Conservation (phyloP, 1,140 invertebrate genomes). For the Maniola jurtina region DNA sequence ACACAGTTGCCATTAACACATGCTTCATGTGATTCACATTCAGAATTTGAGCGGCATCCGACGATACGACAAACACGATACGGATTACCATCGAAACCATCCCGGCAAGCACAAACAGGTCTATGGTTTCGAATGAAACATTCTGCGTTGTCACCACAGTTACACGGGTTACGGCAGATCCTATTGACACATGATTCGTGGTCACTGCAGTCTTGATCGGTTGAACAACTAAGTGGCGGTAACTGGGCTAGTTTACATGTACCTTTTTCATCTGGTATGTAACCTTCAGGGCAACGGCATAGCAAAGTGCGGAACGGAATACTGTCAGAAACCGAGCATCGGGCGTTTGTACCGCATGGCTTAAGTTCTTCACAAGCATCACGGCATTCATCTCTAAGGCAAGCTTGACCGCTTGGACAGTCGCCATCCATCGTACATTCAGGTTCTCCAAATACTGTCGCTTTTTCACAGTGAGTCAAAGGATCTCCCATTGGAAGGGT, state of each 20-base stretch:
- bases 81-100: slow-evolving; percentile 92
- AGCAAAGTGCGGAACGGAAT: slow-evolving; percentile 90
- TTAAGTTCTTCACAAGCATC: slow-evolving; percentile 87
- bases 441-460: slow-evolving; percentile 77
- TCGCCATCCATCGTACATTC: slow-evolving; percentile 89
- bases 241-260: slow-evolving; percentile 86
- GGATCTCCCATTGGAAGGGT: slow-evolving; percentile 87
- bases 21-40: slow-evolving; percentile 88
- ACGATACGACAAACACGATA: slow-evolving; percentile 87
- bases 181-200: slow-evolving; percentile 91
- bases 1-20: slow-evolving; percentile 92
- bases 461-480: slow-evolving; percentile 85
- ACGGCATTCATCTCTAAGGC: slow-evolving; percentile 87
- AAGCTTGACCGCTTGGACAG: slow-evolving; percentile 88
- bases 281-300: slow-evolving; percentile 90
- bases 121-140: slow-evolving; percentile 91
- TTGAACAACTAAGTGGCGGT: slow-evolving; percentile 85
- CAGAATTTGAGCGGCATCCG: slow-evolving; percentile 88
- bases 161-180: slow-evolving; percentile 91
- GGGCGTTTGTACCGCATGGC: slow-evolving; percentile 85
- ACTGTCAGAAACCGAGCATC: slow-evolving; percentile 89
- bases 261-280: slow-evolving; percentile 87
- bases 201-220: slow-evolving; percentile 87
- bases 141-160: slow-evolving; percentile 90
- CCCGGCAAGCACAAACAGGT: slow-evolving; percentile 90